These are phyloP conservation scores for Tokudaia tokunoshimensis DNA, from an alignment of 2,797 vertebrate species.

Conservation along the genomic window DNA sequence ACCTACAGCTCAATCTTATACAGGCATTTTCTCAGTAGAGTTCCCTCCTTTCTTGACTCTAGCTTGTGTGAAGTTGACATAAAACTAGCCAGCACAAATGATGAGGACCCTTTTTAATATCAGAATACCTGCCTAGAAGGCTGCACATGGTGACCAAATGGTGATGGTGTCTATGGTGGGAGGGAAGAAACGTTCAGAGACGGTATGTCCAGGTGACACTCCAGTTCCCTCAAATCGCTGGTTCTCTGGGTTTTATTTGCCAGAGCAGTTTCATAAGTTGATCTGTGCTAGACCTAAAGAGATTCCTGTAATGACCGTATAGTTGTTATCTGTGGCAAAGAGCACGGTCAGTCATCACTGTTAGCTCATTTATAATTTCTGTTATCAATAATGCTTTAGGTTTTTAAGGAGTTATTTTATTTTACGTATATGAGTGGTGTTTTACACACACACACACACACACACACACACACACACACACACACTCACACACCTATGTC, in stretches of 20 bases:
- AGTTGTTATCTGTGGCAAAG: neutral
- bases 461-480: neutral
- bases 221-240: neutral
- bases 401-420: neutral
- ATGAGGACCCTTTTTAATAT: neutral
- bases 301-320: neutral
- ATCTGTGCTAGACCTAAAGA: neutral
- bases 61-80: neutral
- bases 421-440: neutral
- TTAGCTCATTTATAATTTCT: neutral
- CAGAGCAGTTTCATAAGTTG: neutral
- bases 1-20: neutral
- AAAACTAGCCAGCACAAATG: neutral
- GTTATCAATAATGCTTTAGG: conserved; percentile 5
- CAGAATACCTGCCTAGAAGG: neutral
- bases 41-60: neutral
- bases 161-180: neutral
- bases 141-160: neutral
- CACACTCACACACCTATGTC: neutral
- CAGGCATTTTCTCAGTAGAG: neutral
- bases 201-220: neutral
- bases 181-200: neutral
- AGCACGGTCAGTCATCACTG: neutral
- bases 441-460: neutral
- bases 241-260: neutral